A percentile compares a stretch with the other conserved stretches of the same genome.
Conservation (phyloP, 2,888 invertebrate genomes). For the Octodonta nipae region DNA sequence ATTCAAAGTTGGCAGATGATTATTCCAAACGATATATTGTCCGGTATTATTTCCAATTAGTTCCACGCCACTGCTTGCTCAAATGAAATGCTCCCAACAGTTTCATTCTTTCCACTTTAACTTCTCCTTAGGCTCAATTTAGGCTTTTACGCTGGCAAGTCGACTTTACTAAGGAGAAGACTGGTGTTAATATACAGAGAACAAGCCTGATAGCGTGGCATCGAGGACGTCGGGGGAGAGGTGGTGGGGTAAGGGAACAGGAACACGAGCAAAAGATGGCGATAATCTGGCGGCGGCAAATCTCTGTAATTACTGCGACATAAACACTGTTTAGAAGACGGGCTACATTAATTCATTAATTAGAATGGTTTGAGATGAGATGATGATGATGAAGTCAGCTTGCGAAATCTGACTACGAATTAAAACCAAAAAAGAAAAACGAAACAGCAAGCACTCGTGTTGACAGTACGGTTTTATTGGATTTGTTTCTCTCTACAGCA, state of each 20-base stretch:
- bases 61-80: constrained; percentile 6
- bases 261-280: constrained; percentile 6
- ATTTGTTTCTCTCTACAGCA: no score
- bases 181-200: constrained; percentile 9
- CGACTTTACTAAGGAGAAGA: no score
- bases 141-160: constrained; percentile 19
- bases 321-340: constrained; percentile 39
- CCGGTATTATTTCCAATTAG: no score
- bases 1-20: no score
- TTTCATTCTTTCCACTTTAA: constrained; percentile 28
- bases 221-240: constrained; percentile 2
- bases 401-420: constrained; percentile 15
- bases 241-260: constrained; percentile 6
- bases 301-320: constrained; percentile 36
- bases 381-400: constrained; percentile 1
- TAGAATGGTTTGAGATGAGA: constrained; percentile 30
- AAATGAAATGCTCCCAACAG: constrained; percentile 19
- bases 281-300: neutral
- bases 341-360: constrained; percentile 40
- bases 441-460: no score
- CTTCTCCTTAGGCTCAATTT: constrained; percentile 32
- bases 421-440: no score
- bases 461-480: no score
- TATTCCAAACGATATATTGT: neutral
- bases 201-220: constrained; percentile 1